Evolutionary conservation across 2,113 vertebrate species (phyloP), one percentile per base, ranked within the genome.

Genomic region (Lampris megalopsis): DNA sequence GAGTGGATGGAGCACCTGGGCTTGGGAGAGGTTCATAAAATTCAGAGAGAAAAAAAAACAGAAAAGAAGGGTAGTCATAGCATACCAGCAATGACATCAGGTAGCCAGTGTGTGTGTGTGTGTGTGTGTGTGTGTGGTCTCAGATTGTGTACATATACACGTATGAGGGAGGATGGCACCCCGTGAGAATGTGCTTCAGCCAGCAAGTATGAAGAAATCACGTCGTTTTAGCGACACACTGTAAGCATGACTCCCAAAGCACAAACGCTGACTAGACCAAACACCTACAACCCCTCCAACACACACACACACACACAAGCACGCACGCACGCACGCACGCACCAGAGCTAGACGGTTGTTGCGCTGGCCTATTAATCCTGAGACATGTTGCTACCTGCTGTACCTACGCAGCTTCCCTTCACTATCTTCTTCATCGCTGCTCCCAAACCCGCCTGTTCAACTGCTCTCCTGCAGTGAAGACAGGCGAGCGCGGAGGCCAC

Each of bases 331-430:
- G 58, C 36, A 60, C 36, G 9, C 42, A 64, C 40, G 64, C 48
- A 53, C 9, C 4, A 41, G 48, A 62, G 48, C 2, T 52, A 81
- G 48, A 54, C 56, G 42, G 64, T 9, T 10, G 73, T 67, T 84
- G 24, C 24, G 24, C 0, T 78, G 47, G 74, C 36, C 53, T 66
- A 48, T 65, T 86, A 70, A 82, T 74, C 63, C 9, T 37, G 60
- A 54, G 73, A 66, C 93, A 83, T 82, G 92, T 87, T 84, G 38
- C 56, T 81, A 89, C 92, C 86, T 89, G 92, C 78, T 81, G 64
- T 9, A 57, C 64, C 48, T 63, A 60, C 6, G 53, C 69, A 53
- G 76, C 49, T 40, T 72, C 71, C 40, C 57, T 24, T 3, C 56
- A 4, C 35, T 61, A 53, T 57, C 13, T 41, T 45, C 49, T 40